These are phyloP conservation scores for Acipenser ruthenus DNA, from an alignment of 2,797 vertebrate species.

Conservation along the genomic window DNA sequence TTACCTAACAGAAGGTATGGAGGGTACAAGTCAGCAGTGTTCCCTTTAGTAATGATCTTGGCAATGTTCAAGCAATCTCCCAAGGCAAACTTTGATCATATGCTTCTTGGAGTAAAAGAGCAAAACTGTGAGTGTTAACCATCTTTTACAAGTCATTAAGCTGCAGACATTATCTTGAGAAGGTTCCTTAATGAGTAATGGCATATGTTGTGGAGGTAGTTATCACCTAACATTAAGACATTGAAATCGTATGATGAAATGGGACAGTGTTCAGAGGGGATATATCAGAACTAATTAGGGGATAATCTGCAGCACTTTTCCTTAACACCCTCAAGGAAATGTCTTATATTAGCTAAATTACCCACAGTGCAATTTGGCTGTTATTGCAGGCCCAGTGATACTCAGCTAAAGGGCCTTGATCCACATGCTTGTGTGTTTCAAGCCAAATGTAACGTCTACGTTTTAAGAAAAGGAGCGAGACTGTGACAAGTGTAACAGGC, in stretches of 20 bases:
- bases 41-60: too few species aligned
- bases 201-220: constrained; percentile 94
- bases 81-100: constrained; percentile 61
- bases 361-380: constrained; percentile 45
- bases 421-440: neutral
- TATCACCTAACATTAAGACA: constrained; percentile 84
- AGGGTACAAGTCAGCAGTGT: too few species aligned
- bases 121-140: constrained; percentile 93
- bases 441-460: neutral
- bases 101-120: constrained; percentile 70
- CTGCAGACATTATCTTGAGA: constrained; percentile 78
- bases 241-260: constrained; percentile 71
- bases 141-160: constrained; percentile 99
- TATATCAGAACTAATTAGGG: constrained; percentile 89
- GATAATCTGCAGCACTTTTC: constrained; percentile 75
- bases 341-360: constrained; percentile 48
- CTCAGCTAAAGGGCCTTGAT: neutral
- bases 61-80: constrained; percentile 35
- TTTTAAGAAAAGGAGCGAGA: neutral
- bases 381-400: constrained; percentile 25
- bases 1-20: too few species aligned
- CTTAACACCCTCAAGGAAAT: constrained; percentile 48
- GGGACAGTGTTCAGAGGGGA: constrained; percentile 85
- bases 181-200: constrained; percentile 94
- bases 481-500: too few species aligned